Percentiles rank a stretch among this genome's conserved stretches.
Conservation (phyloP, 2,113 vertebrate genomes). For the Brachyhypopomus occidentalis region DNA sequence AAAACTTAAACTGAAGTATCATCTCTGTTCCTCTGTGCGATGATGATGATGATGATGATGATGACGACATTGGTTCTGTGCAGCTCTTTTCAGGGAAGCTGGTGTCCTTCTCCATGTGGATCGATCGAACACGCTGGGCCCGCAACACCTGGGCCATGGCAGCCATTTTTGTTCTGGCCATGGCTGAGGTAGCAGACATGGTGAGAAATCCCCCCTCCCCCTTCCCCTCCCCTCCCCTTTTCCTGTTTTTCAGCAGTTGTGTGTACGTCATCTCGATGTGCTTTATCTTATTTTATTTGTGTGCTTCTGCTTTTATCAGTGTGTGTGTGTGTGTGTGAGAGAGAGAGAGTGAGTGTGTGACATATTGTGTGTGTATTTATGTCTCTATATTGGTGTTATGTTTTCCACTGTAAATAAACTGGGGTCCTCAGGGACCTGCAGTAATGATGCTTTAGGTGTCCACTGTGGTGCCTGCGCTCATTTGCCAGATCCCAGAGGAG, state of each 20-base stretch:
- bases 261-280: slow-evolving; percentile 46
- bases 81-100: slow-evolving; percentile 87
- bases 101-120: slow-evolving; percentile 92
- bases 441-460: slow-evolving; percentile 61
- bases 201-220: slow-evolving; percentile 69
- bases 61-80: not conserved
- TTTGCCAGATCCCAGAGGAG: slow-evolving; percentile 62
- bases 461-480: slow-evolving; percentile 65
- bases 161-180: slow-evolving; percentile 89
- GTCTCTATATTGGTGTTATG: not conserved
- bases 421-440: slow-evolving; percentile 62
- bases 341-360: not conserved
- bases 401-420: not conserved
- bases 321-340: no score
- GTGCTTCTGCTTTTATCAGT: no score
- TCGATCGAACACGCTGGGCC: slow-evolving; percentile 92
- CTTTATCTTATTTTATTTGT: no score
- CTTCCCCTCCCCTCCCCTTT: not conserved
- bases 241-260: slow-evolving; percentile 28
- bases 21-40: not conserved
- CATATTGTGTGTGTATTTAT: slow-evolving; percentile 8
- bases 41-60: not conserved
- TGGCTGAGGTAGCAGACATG: slow-evolving; percentile 91
- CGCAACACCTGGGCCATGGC: slow-evolving; percentile 96
- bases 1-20: not conserved